Conservation (phyloP, 1,140 invertebrate species). For the Dreissena polymorpha region DNA sequence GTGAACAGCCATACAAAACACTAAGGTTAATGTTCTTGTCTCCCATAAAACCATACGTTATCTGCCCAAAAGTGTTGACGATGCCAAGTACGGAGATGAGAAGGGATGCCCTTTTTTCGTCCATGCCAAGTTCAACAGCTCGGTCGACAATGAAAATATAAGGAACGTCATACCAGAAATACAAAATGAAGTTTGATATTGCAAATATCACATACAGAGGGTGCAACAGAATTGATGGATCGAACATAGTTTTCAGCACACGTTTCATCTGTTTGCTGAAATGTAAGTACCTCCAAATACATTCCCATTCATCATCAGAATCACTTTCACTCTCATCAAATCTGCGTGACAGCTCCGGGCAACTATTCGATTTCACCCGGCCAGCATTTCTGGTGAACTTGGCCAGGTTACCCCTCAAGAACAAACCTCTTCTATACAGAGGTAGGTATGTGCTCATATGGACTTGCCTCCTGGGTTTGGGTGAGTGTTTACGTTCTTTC, state of each 20-base stretch:
- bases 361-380: constrained; percentile 64
- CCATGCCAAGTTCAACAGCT: constrained; percentile 67
- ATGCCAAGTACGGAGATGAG: constrained; percentile 94
- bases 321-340: constrained; percentile 53
- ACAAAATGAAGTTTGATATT: constrained; percentile 74
- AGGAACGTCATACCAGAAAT: constrained; percentile 75
- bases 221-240: constrained; percentile 60
- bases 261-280: constrained; percentile 56
- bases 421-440: constrained; percentile 74
- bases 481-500: constrained; percentile 19
- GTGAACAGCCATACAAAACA: constrained; percentile 72
- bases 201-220: constrained; percentile 68
- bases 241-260: constrained; percentile 72
- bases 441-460: constrained; percentile 60
- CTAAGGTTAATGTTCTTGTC: constrained; percentile 82
- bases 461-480: constrained; percentile 39
- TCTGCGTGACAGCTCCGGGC: constrained; percentile 64
- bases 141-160: constrained; percentile 75
- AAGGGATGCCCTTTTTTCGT: constrained; percentile 89
- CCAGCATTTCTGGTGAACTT: constrained; percentile 41
- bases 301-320: constrained; percentile 30
- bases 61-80: constrained; percentile 85
- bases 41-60: constrained; percentile 92
- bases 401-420: constrained; percentile 71
- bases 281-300: constrained; percentile 38